These are phyloP conservation scores for Corythornis vintsioides DNA, from an alignment of 2,113 vertebrate genomes.

Conservation along the genomic window DNA sequence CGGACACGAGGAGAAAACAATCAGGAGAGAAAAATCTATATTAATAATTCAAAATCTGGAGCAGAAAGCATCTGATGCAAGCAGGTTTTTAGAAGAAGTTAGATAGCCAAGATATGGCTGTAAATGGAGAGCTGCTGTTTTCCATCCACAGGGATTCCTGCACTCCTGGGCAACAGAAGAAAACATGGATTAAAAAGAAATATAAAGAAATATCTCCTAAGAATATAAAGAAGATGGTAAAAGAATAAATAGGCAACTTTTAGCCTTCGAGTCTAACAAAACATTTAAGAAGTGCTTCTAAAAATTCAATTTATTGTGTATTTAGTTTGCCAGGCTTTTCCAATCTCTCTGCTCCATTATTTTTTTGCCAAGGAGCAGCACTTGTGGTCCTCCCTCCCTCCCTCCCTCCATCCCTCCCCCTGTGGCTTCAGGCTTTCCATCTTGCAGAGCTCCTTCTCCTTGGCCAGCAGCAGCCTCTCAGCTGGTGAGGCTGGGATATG, in stretches of 20 bases:
- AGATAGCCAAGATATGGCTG: neutral
- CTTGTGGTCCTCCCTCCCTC: neutral
- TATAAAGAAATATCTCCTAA: neutral
- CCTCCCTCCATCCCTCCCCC: neutral
- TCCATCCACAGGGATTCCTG: neutral
- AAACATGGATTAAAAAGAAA: neutral
- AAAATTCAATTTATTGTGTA: neutral
- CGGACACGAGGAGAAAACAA: conserved; percentile 39
- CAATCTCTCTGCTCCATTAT: neutral
- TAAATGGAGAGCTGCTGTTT: neutral
- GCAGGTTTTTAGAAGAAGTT: neutral
- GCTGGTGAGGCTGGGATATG: conserved; percentile 42
- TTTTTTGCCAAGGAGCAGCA: neutral
- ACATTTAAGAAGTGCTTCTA: neutral
- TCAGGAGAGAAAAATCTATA: neutral
- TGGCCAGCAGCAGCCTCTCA: neutral
- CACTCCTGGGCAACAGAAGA: neutral
- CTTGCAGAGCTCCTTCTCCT: neutral
- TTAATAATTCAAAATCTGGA: no score
- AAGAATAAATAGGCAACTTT: neutral
- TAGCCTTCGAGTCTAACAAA: neutral
- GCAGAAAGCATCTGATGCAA: neutral
- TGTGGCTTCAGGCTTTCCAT: neutral
- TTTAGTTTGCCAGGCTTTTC: neutral
- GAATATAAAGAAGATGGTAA: neutral